Percentiles rank a stretch among this genome's conserved stretches.
Conservation (phyloP, 2,888 invertebrate genomes). For the Heliconius ethilla region DNA sequence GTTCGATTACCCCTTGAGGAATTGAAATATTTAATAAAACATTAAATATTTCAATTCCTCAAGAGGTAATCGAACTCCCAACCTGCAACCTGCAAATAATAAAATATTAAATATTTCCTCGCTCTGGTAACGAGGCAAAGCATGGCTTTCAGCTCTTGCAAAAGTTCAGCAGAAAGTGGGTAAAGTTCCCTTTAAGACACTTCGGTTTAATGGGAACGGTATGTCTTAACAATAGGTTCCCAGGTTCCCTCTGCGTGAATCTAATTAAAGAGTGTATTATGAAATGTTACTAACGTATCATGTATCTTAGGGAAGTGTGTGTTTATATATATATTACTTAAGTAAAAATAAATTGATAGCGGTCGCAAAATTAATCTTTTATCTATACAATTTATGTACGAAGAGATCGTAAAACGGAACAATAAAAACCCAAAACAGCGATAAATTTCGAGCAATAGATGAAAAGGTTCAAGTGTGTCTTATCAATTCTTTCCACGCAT, state of each 20-base stretch:
- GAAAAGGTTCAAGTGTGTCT: conserved; percentile 81
- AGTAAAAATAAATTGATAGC: conserved; percentile 68
- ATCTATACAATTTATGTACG: conserved; percentile 81
- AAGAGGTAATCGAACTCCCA: no score
- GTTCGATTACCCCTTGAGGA: background rate
- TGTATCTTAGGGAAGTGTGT: no score
- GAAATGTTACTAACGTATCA: no score
- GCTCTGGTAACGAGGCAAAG: background rate
- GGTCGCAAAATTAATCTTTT: conserved; percentile 80
- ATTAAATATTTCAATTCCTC: background rate
- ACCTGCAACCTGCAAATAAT: no score
- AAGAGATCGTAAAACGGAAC: conserved; percentile 82
- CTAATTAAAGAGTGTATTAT: background rate
- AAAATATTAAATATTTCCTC: background rate
- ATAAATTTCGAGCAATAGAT: conserved; percentile 82
- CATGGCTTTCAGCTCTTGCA: background rate
- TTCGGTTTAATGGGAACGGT: no score
- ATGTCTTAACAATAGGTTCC: background rate
- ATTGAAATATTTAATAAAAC: no score
- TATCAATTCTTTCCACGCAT: conserved; percentile 81
- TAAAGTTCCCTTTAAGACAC: background rate
- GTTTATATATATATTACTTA: background rate
- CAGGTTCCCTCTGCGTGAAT: background rate
- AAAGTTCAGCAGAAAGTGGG: no score
- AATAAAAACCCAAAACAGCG: conserved; percentile 84